Base-by-base conservation (phyloP, 2,113 vertebrate species). In the Oreochromis niloticus region DNA sequence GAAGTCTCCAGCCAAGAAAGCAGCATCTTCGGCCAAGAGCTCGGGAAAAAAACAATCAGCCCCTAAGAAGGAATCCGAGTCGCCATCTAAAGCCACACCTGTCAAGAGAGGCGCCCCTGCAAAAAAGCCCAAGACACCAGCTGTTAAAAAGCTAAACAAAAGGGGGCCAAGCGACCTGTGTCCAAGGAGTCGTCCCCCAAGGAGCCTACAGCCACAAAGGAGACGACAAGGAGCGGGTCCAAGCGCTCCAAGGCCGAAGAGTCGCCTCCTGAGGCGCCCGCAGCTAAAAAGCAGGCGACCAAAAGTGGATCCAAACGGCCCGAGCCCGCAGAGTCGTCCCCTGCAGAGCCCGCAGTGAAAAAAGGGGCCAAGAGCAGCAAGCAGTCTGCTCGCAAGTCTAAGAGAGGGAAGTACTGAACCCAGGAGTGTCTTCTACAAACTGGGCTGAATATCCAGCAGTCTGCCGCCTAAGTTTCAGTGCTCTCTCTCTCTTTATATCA, bases 101-200 rank as follows among this genome's bases (percentile, higher is more conserved):
- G 92, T 94, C 17, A 97, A 97, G 89, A 96, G 90, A 87, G 94
- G 93, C 1, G 93, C 95, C 10, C 94, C 96, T 0, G 91, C 96
- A 1, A 95, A 90, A 85, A 97, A 96, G 88, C 93, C 96, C 46
- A 97, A 96, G 90, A 96, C 95, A 0, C 96, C 97, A 4, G 95
- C 96, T 3, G 95, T 97, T 88, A 99, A 98, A 95, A 98, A 97
- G 93, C 88, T 97, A 57, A 95, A 94, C 43, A 97, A 96, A 90
- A 92, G 96, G 83, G 96, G 36, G 82, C 97, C 81, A 98, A 96
- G 93, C 97, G 97, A 81, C 94, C 97, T 9, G 85, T 87, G 41
- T 86, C 95, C 59, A 94, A 81, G 80, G 95, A 95, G 48, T 83
- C 92, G 0, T n/a, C 89, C 43, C 13, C 92, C 4, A 95, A 96